Percentiles rank a stretch among this genome's conserved stretches.
Conservation (phyloP, 1,140 invertebrate genomes). For the Leptinotarsa defecta region DNA sequence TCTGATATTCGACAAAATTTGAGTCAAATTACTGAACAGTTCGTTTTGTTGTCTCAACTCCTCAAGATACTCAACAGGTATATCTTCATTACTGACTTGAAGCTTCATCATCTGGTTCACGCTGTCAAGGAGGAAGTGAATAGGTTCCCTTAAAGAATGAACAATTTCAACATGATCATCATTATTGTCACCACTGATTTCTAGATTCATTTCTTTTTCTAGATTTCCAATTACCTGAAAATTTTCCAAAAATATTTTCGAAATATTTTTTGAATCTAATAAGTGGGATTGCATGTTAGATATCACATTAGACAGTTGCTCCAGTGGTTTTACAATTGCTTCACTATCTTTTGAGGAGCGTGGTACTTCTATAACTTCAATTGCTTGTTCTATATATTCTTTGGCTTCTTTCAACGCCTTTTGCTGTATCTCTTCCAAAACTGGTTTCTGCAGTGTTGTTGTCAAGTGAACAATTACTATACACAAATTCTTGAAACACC, state of each 20-base stretch:
- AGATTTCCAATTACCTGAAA: neutral
- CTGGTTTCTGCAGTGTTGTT: slow-evolving; percentile 31
- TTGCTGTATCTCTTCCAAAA: slow-evolving; percentile 25
- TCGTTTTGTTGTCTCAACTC: neutral
- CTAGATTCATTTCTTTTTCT: neutral
- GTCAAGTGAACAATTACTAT: slow-evolving; percentile 6
- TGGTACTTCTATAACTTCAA: neutral
- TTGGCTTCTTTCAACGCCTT: slow-evolving; percentile 4
- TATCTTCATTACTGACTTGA: neutral
- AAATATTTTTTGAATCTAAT: neutral
- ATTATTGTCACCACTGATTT: neutral
- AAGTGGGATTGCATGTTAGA: neutral
- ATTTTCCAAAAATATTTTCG: neutral
- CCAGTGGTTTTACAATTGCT: slow-evolving; percentile 31
- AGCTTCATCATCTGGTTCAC: slow-evolving; percentile 5
- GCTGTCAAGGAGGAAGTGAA: neutral
- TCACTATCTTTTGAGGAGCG: neutral
- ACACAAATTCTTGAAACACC: slow-evolving; percentile 34
- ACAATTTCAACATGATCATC: neutral
- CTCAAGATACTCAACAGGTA: neutral
- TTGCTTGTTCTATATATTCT: slow-evolving; percentile 28
- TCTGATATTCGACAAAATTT: neutral
- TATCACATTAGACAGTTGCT: neutral
- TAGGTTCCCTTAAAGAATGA: neutral
- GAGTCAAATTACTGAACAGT: neutral